These are phyloP conservation scores for Sycophila texana DNA, from an alignment of 2,888 invertebrate species.

Conservation along the genomic window DNA sequence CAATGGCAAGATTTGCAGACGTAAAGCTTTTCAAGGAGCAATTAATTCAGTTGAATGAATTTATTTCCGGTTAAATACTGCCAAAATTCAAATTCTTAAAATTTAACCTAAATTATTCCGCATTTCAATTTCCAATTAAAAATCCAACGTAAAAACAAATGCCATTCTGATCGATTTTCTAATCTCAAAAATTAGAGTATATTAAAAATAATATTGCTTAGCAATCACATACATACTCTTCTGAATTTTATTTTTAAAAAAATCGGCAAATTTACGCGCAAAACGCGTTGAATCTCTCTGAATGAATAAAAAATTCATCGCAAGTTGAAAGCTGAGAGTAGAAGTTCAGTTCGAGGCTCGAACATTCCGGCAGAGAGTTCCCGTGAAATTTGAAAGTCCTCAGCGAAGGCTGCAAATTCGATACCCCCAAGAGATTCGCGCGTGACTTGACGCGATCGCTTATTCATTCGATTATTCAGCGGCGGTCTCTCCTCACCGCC, in stretches of 20 bases:
- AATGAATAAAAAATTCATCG: too few species aligned
- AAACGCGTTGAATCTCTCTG: not conserved
- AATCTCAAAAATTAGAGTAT: too few species aligned
- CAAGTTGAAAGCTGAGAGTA: too few species aligned
- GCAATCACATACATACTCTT: not conserved
- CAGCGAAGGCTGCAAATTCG: not conserved
- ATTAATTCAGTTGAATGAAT: too few species aligned
- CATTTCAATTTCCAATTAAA: too few species aligned
- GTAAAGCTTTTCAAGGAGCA: too few species aligned
- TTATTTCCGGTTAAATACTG: too few species aligned
- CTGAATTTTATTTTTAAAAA: not conserved
- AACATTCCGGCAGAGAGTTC: not conserved
- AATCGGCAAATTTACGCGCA: not conserved
- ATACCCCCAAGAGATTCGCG: not conserved
- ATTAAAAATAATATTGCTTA: not conserved
- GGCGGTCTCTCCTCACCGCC: not conserved
- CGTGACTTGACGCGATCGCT: slow-evolving; percentile 29
- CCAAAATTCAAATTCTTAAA: too few species aligned
- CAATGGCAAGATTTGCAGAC: too few species aligned
- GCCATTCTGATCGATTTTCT: too few species aligned
- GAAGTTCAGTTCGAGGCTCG: not conserved
- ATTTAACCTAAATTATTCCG: too few species aligned
- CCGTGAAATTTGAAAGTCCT: not conserved
- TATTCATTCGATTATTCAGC: slow-evolving; percentile 54
- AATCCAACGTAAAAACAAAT: too few species aligned